Percentiles rank a stretch among this genome's conserved stretches.
phyloP scores from a whole-genome alignment of 2,797 vertebrate genomes.

The Myripristis jacobus region DNA sequence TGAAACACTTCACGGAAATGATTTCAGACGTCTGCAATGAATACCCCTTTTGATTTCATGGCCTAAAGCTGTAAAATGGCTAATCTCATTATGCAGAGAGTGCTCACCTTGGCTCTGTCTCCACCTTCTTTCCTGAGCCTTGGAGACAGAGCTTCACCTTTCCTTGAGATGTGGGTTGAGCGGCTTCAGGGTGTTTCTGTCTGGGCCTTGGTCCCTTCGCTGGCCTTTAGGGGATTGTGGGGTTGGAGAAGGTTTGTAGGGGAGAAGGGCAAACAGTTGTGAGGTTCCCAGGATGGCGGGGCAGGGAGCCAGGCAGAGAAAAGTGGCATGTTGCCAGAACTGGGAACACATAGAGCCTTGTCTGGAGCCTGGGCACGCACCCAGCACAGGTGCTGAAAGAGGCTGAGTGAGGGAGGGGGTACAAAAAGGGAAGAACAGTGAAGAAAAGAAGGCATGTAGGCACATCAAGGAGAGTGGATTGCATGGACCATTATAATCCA shows the following conservation, averaged over 20 bases:
- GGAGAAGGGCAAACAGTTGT: constrained; percentile 78
- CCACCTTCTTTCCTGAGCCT: constrained; percentile 43
- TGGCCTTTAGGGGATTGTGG: constrained; percentile 43
- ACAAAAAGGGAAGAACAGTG: constrained; percentile 13
- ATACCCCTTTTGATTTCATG: constrained; percentile 73
- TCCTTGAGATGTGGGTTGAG: constrained; percentile 21
- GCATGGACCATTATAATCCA: constrained; percentile 60
- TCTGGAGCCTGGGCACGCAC: constrained; percentile 76
- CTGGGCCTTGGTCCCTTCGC: constrained; percentile 37
- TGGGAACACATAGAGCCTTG: constrained; percentile 81
- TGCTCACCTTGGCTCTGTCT: constrained; percentile 66
- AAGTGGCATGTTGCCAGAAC: constrained; percentile 75
- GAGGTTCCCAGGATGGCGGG: constrained; percentile 80
- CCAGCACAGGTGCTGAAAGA: constrained; percentile 85
- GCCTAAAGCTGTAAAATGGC: constrained; percentile 68
- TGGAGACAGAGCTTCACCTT: constrained; percentile 47
- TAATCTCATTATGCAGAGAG: constrained; percentile 70
- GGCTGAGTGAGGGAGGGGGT: constrained; percentile 47
- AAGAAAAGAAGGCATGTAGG: constrained; percentile 55
- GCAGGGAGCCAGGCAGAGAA: constrained; percentile 74
- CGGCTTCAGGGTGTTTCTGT: constrained; percentile 50
- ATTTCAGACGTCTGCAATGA: constrained; percentile 75
- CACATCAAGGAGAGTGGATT: constrained; percentile 60
- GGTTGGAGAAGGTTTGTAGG: constrained; percentile 47
- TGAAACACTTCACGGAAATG: constrained; percentile 73